phyloP scores from a whole-genome alignment of 2,113 vertebrate genomes.

The Gopherus flavomarginatus region DNA sequence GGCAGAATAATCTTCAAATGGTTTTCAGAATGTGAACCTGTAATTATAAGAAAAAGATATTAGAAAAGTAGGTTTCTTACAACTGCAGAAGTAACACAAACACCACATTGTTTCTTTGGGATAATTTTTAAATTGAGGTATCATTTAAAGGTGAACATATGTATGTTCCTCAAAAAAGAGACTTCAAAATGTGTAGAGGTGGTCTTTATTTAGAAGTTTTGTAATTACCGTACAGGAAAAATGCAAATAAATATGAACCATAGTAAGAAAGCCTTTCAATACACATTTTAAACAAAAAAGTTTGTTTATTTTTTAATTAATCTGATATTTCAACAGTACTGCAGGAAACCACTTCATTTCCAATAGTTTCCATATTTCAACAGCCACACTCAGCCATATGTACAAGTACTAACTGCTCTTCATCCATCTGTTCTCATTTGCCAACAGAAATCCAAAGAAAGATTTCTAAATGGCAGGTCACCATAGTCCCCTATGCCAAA shows the following conservation, averaged over 20 bases:
- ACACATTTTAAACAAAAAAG: background rate
- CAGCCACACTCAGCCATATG: constrained; percentile 52
- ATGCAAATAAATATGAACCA: background rate
- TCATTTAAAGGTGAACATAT: background rate
- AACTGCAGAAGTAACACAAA: background rate
- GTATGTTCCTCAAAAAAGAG: background rate
- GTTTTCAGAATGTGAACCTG: constrained; percentile 71
- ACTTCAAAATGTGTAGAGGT: background rate
- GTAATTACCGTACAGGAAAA: background rate
- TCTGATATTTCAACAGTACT: constrained; percentile 54
- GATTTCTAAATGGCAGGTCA: constrained; percentile 48
- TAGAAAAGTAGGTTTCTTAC: constrained; percentile 25
- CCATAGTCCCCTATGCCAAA: constrained; percentile 38
- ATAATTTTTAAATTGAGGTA: background rate
- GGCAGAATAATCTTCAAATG: constrained; percentile 49
- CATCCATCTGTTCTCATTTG: constrained; percentile 55
- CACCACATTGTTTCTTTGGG: background rate
- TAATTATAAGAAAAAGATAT: constrained; percentile 15
- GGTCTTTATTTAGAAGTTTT: background rate
- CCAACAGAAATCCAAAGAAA: constrained; percentile 60
- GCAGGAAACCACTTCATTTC: constrained; percentile 67
- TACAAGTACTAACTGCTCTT: constrained; percentile 63
- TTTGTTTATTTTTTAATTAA: constrained; percentile 18
- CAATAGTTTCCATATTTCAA: constrained; percentile 72
- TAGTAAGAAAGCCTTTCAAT: background rate